Evolutionary conservation across 2,113 vertebrate genomes (phyloP).

Genomic region (Ivindomyrus marchei): DNA sequence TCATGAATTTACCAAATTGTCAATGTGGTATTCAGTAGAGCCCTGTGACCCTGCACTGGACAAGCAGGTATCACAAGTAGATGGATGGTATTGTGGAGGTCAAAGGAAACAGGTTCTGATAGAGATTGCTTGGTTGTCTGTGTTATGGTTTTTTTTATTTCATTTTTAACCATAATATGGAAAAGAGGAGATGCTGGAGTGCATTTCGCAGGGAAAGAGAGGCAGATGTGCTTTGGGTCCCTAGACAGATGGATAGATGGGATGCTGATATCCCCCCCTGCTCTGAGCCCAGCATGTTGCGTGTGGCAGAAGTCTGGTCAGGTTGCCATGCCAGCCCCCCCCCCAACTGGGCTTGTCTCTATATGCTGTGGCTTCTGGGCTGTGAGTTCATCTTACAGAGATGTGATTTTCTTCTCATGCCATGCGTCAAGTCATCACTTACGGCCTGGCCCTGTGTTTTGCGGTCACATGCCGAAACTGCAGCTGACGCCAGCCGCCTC

Average conservation of each 20-base stretch:
- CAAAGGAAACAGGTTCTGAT: background rate
- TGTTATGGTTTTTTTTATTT: background rate
- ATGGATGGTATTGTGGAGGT: background rate
- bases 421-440: background rate
- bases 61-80: background rate
- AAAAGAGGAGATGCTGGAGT: background rate
- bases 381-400: background rate
- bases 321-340: background rate
- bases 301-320: background rate
- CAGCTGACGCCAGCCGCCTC: background rate
- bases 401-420: background rate
- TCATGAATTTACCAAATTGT: background rate
- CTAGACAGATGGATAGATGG: background rate
- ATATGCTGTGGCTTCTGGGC: background rate
- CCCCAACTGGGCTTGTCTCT: background rate
- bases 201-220: background rate
- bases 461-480: background rate
- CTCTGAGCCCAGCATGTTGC: background rate
- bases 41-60: background rate
- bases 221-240: background rate
- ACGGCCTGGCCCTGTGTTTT: background rate
- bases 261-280: background rate
- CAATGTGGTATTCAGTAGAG: background rate
- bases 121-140: background rate
- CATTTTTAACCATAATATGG: background rate